Conservation (phyloP, 35 echinoderm and acorn worm genomes). For the Heliocidaris erythrogramma region DNA sequence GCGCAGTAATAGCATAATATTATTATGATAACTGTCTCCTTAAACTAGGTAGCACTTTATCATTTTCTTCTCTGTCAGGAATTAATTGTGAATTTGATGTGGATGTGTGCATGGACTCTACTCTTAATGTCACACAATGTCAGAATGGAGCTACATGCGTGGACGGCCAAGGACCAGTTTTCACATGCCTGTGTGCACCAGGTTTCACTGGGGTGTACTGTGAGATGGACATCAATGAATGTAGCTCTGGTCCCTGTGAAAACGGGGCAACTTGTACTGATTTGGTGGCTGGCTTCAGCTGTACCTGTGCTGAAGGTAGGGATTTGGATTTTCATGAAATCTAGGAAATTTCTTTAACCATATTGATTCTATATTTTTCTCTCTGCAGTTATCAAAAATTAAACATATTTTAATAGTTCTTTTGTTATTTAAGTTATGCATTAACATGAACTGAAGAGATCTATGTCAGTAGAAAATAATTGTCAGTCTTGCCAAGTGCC, state of each 20-base stretch:
- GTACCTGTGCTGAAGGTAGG: slow-evolving; percentile 70
- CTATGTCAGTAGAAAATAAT: too few species aligned
- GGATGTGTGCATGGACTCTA: slow-evolving; percentile 56
- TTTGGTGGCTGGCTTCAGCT: slow-evolving; percentile 55
- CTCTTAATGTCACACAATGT: slow-evolving; percentile 47
- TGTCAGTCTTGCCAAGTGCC: too few species aligned
- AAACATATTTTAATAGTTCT: too few species aligned
- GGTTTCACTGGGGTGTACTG: slow-evolving; percentile 60
- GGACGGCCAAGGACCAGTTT: slow-evolving; percentile 61
- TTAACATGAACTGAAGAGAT: too few species aligned
- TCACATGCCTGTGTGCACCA: slow-evolving; percentile 55
- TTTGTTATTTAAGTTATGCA: too few species aligned
- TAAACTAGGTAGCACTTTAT: neutral
- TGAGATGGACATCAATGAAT: slow-evolving; percentile 66
- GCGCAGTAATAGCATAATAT: neutral
- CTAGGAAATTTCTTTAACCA: neutral
- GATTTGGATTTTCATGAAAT: neutral
- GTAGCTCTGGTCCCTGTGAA: slow-evolving; percentile 55
- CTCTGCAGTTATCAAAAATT: neutral
- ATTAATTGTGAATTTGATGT: slow-evolving; percentile 71
- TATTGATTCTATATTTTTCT: neutral
- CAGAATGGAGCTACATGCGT: slow-evolving; percentile 69
- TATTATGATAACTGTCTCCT: neutral
- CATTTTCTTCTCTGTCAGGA: slow-evolving; percentile 19
- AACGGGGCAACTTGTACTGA: slow-evolving; percentile 62